phyloP scores from a whole-genome alignment of 2,888 invertebrate species.

The Megalurothrips usitatus region DNA sequence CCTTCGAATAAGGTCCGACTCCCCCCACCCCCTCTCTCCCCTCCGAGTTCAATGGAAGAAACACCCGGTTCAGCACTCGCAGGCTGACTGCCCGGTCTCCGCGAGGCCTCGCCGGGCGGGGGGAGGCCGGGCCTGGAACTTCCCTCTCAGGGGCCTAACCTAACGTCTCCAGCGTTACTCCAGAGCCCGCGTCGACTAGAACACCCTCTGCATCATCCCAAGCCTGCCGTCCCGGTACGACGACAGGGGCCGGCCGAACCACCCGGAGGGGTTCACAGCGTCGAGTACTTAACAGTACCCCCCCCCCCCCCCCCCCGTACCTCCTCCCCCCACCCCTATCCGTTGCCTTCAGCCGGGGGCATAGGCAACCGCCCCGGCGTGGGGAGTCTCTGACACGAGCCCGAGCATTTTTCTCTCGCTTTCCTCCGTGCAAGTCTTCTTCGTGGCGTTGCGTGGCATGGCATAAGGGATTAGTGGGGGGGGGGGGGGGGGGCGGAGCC shows the following conservation, averaged over 20 bases:
- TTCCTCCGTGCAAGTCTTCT: too few species aligned
- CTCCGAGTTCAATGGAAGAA: background rate
- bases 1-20: background rate
- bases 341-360: background rate
- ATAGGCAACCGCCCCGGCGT: too few species aligned
- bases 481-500: too few species aligned
- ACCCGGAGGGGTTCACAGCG: background rate
- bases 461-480: too few species aligned
- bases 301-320: background rate
- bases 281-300: background rate
- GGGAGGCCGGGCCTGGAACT: too few species aligned
- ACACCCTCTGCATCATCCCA: background rate
- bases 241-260: background rate
- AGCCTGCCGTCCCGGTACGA: background rate
- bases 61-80: too few species aligned
- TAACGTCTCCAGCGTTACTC: background rate
- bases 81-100: too few species aligned
- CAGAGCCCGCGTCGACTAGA: background rate
- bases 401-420: too few species aligned
- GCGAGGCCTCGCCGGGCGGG: too few species aligned
- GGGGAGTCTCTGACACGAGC: too few species aligned
- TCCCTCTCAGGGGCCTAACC: too few species aligned
- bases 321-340: background rate
- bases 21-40: background rate
- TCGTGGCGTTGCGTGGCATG: too few species aligned